Evolutionary conservation across 1,140 invertebrate species (phyloP), one percentile per base, ranked within the genome.

Genomic region (Microvelia longipes): DNA sequence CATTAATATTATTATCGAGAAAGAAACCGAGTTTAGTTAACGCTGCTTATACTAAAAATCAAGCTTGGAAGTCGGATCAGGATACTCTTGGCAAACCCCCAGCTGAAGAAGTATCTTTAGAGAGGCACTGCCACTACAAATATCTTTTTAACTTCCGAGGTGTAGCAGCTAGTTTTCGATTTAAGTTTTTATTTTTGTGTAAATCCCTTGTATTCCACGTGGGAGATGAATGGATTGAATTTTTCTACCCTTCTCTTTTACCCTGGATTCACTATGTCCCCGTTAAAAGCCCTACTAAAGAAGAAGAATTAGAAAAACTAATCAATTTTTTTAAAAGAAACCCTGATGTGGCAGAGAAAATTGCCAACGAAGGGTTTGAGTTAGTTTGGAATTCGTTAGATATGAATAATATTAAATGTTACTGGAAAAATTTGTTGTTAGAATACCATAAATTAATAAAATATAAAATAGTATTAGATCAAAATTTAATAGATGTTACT

Each of bases 181-280:
- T 96, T 29, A 98, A 98, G 76, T 95, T 98, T 82, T 84, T 98
- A 28, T 96, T 98, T 77, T 80, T 98, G 0, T 98, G 96, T 79
- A 86, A 88, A 74, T 96, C 94, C 0, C 78, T 98, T n/a, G 93
- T 98, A 0, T 94, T 97, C 76, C 94, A 98, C 81, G 93, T 97
- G 24, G 94, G 94, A 0, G 83, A 93, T 74, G 92, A 96, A 73
- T 98, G 95, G 95, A 81, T 87, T 28, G 96, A 98, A 82, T 98
- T 98, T 81, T 98, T 97, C 79, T 98, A 98, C 77, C 83, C 87
- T 27, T 85, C 86, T 30, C 81, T 98, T 74, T 93, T 93, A 78
- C 94, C 95, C 1, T 98, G 96, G 96, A 85, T 96, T 65, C 96
- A 98, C 82, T 98, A 96, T 77, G 86, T 98, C 74, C 96, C 95